Evolutionary conservation across 1,140 invertebrate genomes (phyloP).

Genomic region (Drosophila auraria): DNA sequence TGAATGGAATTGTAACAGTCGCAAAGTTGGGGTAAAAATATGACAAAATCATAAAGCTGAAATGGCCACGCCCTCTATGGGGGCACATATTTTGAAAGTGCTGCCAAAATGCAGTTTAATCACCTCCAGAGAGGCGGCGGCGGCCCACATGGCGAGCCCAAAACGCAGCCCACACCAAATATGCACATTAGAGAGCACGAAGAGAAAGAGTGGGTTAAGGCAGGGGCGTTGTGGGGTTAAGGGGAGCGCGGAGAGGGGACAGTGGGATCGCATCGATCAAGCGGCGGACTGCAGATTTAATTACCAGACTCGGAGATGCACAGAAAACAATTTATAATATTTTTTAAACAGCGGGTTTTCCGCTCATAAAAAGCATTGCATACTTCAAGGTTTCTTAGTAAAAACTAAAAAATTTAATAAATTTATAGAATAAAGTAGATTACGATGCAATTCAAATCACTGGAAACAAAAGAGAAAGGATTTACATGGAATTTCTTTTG

Average conservation of each 20-base stretch:
- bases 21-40: conserved; percentile 19
- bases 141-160: conserved; percentile 60
- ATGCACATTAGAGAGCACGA: conserved; percentile 57
- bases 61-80: conserved; percentile 31
- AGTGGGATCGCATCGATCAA: conserved; percentile 53
- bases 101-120: conserved; percentile 78
- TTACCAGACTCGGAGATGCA: conserved; percentile 53
- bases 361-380: too few relatives aligned
- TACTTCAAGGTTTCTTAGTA: too few relatives aligned
- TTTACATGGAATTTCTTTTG: too few relatives aligned
- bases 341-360: too few relatives aligned
- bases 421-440: too few relatives aligned
- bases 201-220: conserved; percentile 29
- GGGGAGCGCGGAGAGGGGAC: conserved; percentile 6
- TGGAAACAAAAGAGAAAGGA: too few relatives aligned
- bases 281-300: conserved; percentile 72
- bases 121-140: conserved; percentile 60
- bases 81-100: conserved; percentile 46
- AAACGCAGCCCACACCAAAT: conserved; percentile 66
- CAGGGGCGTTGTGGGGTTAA: background rate
- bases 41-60: conserved; percentile 39
- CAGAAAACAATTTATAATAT: background rate
- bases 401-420: too few relatives aligned
- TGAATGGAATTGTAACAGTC: conserved; percentile 45
- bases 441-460: too few relatives aligned